Base-by-base conservation (phyloP, 2,888 invertebrate species). In the Cryptocephalus primarius region DNA sequence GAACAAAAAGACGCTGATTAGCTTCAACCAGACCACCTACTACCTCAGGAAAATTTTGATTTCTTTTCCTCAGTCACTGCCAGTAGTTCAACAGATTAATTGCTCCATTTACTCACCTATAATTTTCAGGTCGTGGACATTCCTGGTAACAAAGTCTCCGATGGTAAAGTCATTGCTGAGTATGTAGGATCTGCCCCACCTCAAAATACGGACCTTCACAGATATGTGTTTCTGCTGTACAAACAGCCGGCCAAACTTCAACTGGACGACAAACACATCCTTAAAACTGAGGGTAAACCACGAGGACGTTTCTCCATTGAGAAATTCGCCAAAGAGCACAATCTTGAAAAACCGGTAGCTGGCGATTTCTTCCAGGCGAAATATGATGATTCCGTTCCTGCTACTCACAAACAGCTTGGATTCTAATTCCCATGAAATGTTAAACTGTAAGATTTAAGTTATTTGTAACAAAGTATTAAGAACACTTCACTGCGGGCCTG, bases 171-270 rank as follows among this genome's bases (percentile, higher is more conserved):
- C 12, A 67, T 85, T 12, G 73, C 79, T 11, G 80, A 79, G 50
- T 88, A 86, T 60, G 58, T 72, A 42, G 80, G 80, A 11, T 70
- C 79, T 33, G 85, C 83, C 4, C 86, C 86, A n/a, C 85, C 85
- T 8, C 76, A 82, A 68, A 80, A 76, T 41, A 80, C 83, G 33
- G 83, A 82, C 9, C 68, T 84, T 11, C 85, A 86, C 68, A 77
- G 86, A 11, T 87, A 86, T 60, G 75, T 85, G 10, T 83, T 80
- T 65, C 60, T 86, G 42, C 60, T 83, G 9, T 88, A 77, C 69
- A 79, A 84, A 60, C 88, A 88, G 59, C 71, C 73, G 0, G 69
- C 66, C 9, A 76, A 77, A 56, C 48, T 80, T 2, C 46, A 47
- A 6, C 61, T 64, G 46, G 52, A 55, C 33, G 64, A 63, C 47